Base-by-base conservation (phyloP, 2,113 vertebrate genomes). In the Periophthalmus modestus region DNA sequence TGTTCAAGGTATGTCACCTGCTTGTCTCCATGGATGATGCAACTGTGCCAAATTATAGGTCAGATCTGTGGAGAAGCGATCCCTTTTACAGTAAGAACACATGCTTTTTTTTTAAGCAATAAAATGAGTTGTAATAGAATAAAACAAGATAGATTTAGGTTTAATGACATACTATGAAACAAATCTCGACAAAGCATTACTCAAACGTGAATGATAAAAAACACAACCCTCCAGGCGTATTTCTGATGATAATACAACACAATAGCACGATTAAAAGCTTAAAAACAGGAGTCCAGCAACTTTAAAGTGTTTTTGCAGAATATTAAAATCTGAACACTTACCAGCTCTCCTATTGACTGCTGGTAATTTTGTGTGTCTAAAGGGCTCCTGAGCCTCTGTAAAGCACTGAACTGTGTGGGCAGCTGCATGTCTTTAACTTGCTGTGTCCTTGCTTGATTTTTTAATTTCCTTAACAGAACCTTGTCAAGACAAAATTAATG, bases 381-480 rank as follows among this genome's bases (percentile, higher is more conserved):
- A 15, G 74, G 81, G 67, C 66, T 61, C 43, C 28, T 6, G 33
- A 55, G 21, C 80, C 73, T 81, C 65, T 72, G 72, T 66, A 77
- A 71, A 69, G 58, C 47, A 66, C 74, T 63, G 70, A 66, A 73
- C 65, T 71, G 74, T 50, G 68, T 79, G 52, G 68, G 79, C 79
- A 54, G 81, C 69, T 39, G 69, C 71, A 19, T 75, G 54, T 59
- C 14, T 75, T 78, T 82, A 63, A 81, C 68, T 70, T 28, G 0
- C 0, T 3, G 39, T 67, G 80, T 79, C 67, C 70, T 77, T 33
- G 70, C 87, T 82, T 66, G 78, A 80, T 79, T 82, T 81, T 78
- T 78, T 59, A 65, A 77, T 82, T 89, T 79, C 74, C 67, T 50
- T 66, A 77, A 63, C 66, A 47, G 16, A 81, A 70, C 65, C 71